Evolutionary conservation across 2,888 invertebrate species (phyloP).

Genomic region (Glyphotaelius pellucidus): DNA sequence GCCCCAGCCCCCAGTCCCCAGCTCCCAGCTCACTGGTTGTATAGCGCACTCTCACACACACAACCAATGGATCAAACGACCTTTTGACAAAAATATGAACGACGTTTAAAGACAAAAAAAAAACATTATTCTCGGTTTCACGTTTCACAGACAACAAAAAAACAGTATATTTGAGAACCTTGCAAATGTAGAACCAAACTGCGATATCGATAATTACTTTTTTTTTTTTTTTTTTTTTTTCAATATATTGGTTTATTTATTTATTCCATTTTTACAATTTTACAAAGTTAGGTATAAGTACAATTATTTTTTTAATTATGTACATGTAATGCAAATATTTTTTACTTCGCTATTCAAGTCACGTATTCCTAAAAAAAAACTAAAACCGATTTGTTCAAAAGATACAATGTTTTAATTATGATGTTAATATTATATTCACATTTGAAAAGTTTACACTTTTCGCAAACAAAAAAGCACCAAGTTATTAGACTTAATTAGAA

Average conservation of each 20-base stretch:
- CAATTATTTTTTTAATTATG: too few species aligned
- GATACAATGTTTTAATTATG: neutral
- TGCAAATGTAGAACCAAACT: neutral
- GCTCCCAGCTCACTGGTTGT: neutral
- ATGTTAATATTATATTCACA: neutral
- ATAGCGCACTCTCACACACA: neutral
- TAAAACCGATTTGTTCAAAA: neutral
- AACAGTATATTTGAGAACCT: neutral
- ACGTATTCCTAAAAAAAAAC: neutral
- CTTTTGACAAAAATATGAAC: neutral
- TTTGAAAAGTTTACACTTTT: conserved; percentile 12
- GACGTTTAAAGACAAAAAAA: neutral
- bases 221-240: too few species aligned
- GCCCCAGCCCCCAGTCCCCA: neutral
- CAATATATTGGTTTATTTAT: too few species aligned
- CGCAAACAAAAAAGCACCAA: conserved; percentile 25
- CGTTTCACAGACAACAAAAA: neutral
- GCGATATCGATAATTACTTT: neutral
- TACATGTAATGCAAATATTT: too few species aligned
- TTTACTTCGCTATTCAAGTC: neutral
- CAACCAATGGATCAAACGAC: neutral
- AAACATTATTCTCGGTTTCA: neutral
- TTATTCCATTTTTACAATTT: too few species aligned
- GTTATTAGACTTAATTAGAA: conserved; percentile 43
- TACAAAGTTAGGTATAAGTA: too few species aligned